These are phyloP conservation scores for Rotaria socialis DNA, from an alignment of 2,888 invertebrate genomes.

Conservation along the genomic window DNA sequence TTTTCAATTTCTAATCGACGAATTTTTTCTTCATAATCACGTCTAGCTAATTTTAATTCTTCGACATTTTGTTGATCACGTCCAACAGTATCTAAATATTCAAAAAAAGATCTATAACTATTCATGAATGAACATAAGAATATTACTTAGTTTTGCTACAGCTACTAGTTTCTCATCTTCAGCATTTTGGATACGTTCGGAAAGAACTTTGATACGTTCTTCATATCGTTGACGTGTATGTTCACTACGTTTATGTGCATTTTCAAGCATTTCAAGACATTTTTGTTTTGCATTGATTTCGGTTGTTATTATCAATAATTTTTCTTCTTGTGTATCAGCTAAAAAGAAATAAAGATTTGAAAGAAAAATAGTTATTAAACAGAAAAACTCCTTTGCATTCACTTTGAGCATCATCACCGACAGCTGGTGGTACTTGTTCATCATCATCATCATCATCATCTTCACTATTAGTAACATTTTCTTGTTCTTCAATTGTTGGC, in stretches of 20 bases:
- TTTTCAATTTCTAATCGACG: slow-evolving; percentile 33
- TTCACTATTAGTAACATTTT: background rate
- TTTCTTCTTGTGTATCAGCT: slow-evolving; percentile 23
- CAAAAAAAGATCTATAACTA: too few species aligned
- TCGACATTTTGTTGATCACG: slow-evolving; percentile 27
- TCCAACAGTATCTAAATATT: background rate
- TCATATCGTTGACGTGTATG: background rate
- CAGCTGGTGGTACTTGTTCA: background rate
- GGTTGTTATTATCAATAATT: background rate
- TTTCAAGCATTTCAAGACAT: slow-evolving; percentile 31
- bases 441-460: background rate
- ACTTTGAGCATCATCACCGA: background rate
- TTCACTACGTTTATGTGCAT: slow-evolving; percentile 33
- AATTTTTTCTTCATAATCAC: slow-evolving; percentile 36
- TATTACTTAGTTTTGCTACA: slow-evolving; percentile 20
- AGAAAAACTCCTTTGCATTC: background rate
- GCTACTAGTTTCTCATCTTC: slow-evolving; percentile 29
- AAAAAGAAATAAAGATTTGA: background rate
- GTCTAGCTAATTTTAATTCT: slow-evolving; percentile 22
- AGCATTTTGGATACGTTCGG: background rate
- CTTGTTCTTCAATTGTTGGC: slow-evolving; percentile 32
- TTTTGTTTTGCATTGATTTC: slow-evolving; percentile 26
- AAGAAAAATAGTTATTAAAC: too few species aligned
- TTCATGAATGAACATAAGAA: too few species aligned
- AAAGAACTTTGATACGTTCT: background rate